Base-by-base conservation (phyloP, 2,888 invertebrate species). In the Beris chalybata region DNA sequence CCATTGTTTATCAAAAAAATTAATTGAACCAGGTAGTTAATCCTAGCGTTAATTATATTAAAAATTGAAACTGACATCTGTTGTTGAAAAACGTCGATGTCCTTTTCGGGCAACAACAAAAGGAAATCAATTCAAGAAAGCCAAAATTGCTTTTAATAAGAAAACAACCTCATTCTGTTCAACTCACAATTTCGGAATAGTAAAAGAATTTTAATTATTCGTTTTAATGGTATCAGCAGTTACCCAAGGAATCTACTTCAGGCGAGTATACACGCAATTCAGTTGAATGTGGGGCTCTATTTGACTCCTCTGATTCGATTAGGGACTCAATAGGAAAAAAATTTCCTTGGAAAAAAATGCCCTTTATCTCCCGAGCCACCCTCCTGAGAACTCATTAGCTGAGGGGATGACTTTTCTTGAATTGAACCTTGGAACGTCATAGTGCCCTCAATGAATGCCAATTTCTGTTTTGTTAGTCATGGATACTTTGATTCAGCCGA, bases 121-220 rank as follows among this genome's bases (percentile, higher is more conserved):
- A 13, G 4, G 13, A 48, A 4, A 29, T 12, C 29, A 30, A 12
- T 54, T 31, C n/a, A 6, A 43, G 38, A n/a, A 56, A 31, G 11
- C 61, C 11, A 3, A 13, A 52, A 61, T 50, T 38, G 43, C 38
- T 52, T 52, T 50, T 52, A 45, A 61, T 52, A 31, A 29, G 47
- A 52, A 52, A 59, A 59, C 59, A 59, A 48, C 48, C 30, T 31
- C 59, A 50, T 59, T 50, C 15, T 13, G 29, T 32, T 6, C 38
- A 4, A 15, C 32, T 52, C n/a, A 5, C 38, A 38, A 52, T 38
- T 52, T 43, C 52, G 13, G 13, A 61, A 50, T 52, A 38, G 52
- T 43, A 52, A 61, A 50, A 61, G 61, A 61, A 50, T 61, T 61
- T 61, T 61, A 61, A 61, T 61, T 61, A 52, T 61, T 22, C 50